Base-by-base conservation (phyloP, 30 jellyfish, hydroid and myxozoan genomes). In the Aurelia aurita region DNA sequence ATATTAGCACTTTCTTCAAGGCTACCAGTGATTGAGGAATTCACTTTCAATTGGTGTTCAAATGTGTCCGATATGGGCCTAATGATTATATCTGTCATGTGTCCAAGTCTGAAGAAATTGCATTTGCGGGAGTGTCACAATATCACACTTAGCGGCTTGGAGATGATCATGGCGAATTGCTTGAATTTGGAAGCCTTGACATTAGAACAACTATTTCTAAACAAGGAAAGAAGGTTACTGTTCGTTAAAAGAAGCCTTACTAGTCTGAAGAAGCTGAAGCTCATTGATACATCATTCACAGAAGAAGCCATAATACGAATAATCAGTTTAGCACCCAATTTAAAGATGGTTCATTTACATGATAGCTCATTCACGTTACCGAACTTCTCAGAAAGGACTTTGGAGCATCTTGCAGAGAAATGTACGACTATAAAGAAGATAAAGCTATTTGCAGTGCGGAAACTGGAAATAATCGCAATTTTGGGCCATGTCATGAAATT, bases 61-160 rank as follows among this genome's bases (percentile, higher is more conserved):
- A 28, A 28, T 26, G 15, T 66, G 23, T 21, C 78, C 21, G 78
- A 66, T 20, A 12, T 44, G 23, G 78, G 78, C 27, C 58, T 66
- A 23, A 32, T 15, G n/a, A 21, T 28, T 19, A 15, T 66, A 44
- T 45, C 78, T 15, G 58, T 21, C 13, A 14, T 12, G 27, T 66
- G 78, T 27, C 32, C 9, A 10, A 19, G 29, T 12, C 62, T 67
- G 53, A 29, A 67, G 79, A 67, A 67, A 26, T n/a, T 67, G 28
- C 79, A 67, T 29, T 67, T 67, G 20, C 79, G 79, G 21, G 79
- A 67, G 23, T 67, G 79, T 51, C 79, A 67, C 21, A 51, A 16
- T 13, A 34, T 67, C 79, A 26, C 79, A 3, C 22, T n/a, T 14
- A 45, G 43, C 3, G 79, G 79, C 7, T 15, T 67, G 43, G 79